phyloP scores from a whole-genome alignment of 2,888 invertebrate species.

The Venusia cambrica region DNA sequence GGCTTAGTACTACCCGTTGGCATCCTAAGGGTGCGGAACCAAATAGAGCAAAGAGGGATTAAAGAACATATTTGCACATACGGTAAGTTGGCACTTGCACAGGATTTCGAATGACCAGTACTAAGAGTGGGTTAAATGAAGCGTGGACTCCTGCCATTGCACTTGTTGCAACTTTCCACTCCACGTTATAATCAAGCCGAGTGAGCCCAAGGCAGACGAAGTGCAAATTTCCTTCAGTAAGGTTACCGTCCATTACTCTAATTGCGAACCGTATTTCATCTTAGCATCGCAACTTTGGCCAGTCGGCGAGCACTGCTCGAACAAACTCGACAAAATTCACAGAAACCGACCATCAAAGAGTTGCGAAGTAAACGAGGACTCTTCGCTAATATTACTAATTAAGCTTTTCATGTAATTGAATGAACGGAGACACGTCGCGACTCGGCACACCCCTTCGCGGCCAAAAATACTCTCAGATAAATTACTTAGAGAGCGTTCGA shows the following conservation, averaged over 20 bases:
- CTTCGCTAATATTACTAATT: constrained; percentile 76
- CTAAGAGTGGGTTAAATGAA: constrained; percentile 73
- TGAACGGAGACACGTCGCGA: constrained; percentile 68
- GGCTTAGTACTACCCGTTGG: constrained; percentile 12
- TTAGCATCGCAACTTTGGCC: constrained; percentile 69
- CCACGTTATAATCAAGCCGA: constrained; percentile 68
- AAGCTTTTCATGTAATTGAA: constrained; percentile 79
- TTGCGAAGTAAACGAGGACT: constrained; percentile 66
- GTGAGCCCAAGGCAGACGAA: constrained; percentile 69
- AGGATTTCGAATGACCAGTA: constrained; percentile 51
- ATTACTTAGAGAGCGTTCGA: constrained; percentile 67
- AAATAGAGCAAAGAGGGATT: too few species aligned
- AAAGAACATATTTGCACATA: too few species aligned
- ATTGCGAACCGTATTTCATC: constrained; percentile 77
- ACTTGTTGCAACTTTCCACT: constrained; percentile 76
- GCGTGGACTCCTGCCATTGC: constrained; percentile 64
- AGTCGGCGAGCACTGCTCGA: constrained; percentile 55
- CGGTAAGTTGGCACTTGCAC: constrained; percentile 15
- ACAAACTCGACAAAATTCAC: constrained; percentile 69
- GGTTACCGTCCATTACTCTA: constrained; percentile 77
- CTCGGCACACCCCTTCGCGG: constrained; percentile 56
- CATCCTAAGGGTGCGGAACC: too few species aligned
- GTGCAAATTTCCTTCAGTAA: constrained; percentile 66
- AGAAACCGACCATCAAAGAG: constrained; percentile 67
- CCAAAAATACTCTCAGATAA: constrained; percentile 75